These are phyloP conservation scores for Alosa alosa DNA, from an alignment of 2,113 vertebrate genomes.

Conservation along the genomic window DNA sequence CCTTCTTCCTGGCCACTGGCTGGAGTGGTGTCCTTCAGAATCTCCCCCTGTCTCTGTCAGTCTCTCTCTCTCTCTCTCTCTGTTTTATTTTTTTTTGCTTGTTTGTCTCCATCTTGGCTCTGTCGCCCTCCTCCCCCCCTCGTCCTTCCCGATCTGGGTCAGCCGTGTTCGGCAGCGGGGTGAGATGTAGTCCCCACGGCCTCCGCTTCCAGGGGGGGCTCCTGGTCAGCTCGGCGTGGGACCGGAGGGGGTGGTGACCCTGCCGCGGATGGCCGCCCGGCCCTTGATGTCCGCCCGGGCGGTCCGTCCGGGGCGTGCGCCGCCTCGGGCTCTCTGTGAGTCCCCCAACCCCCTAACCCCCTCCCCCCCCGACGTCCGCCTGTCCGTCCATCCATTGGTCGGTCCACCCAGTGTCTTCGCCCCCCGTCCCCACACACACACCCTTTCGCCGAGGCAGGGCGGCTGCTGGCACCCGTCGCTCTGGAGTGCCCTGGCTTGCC, in stretches of 20 bases:
- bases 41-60: conserved; percentile 30
- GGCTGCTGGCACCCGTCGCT: conserved; percentile 51
- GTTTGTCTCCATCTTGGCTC: conserved; percentile 58
- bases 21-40: conserved; percentile 25
- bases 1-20: conserved; percentile 39
- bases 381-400: neutral
- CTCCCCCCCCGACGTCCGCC: neutral
- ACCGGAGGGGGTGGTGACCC: conserved; percentile 35
- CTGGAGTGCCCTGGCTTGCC: conserved; percentile 75
- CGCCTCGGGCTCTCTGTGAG: neutral
- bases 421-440: too few relatives aligned
- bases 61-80: conserved; percentile 40
- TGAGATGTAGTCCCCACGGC: conserved; percentile 73
- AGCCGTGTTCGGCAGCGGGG: conserved; percentile 66
- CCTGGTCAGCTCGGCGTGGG: conserved; percentile 64
- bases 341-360: conserved; percentile 44
- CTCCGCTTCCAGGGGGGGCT: conserved; percentile 66
- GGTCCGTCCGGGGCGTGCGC: conserved; percentile 55
- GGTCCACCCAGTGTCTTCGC: too few relatives aligned
- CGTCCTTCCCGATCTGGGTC: conserved; percentile 63
- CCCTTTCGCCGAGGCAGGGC: conserved; percentile 35
- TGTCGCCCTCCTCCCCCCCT: conserved; percentile 46
- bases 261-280: conserved; percentile 58
- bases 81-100: conserved; percentile 50
- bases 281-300: conserved; percentile 58